Evolutionary conservation across 2,113 vertebrate species (phyloP).

Genomic region (Pollimyrus isidori): DNA sequence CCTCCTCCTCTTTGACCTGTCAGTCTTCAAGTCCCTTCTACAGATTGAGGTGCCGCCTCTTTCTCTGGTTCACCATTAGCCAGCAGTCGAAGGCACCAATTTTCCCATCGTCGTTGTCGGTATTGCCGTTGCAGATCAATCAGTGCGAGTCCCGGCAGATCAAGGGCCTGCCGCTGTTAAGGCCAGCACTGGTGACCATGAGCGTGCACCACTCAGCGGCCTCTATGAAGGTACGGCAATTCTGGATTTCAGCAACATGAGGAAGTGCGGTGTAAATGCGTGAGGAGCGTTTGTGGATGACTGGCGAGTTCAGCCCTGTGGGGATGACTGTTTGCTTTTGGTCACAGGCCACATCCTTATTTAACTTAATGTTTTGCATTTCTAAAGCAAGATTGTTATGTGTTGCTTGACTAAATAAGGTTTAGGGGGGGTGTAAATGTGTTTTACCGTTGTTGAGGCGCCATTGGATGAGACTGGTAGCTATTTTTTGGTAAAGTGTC

Average conservation of each 20-base stretch:
- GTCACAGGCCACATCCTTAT: not conserved
- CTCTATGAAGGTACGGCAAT: constrained; percentile 75
- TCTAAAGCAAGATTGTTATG: not conserved
- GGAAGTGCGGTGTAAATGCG: not conserved
- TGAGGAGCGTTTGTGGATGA: not conserved
- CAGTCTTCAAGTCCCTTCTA: constrained; percentile 87
- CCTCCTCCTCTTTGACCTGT: constrained; percentile 81
- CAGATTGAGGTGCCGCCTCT: constrained; percentile 79
- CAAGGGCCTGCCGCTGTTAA: constrained; percentile 73
- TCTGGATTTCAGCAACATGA: not conserved
- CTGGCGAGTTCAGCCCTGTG: not conserved
- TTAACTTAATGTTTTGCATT: not conserved
- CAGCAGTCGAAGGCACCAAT: not conserved
- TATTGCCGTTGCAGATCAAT: constrained; percentile 73
- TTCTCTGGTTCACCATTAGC: not conserved
- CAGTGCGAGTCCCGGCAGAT: constrained; percentile 80
- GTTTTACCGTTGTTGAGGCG: not conserved
- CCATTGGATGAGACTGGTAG: not conserved
- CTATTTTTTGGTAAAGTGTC: not conserved
- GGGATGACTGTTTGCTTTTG: not conserved
- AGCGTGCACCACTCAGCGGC: constrained; percentile 71
- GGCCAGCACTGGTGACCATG: constrained; percentile 75
- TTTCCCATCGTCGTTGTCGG: not conserved
- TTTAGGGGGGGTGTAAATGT: not conserved
- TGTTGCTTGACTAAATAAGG: not conserved